These are phyloP conservation scores for Nothoprocta perdicaria DNA, from an alignment of 2,113 vertebrate species.

Conservation along the genomic window DNA sequence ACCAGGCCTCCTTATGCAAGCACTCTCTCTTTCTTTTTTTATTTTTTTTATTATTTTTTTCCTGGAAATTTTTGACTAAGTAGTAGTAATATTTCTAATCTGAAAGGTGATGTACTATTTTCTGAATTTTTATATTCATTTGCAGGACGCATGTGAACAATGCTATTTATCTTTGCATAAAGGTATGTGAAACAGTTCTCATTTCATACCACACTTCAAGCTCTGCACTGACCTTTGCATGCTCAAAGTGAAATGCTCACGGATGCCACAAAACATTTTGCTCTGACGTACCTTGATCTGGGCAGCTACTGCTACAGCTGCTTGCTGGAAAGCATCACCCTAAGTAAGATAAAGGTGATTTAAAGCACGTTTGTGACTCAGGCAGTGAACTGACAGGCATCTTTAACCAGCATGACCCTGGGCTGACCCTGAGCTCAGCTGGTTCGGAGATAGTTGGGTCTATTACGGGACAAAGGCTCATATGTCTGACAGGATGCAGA, in stretches of 20 bases:
- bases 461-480: slow-evolving; percentile 76
- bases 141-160: slow-evolving; percentile 49
- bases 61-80: slow-evolving; percentile 54
- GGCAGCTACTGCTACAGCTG: slow-evolving; percentile 44
- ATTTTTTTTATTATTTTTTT: not conserved
- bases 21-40: not conserved
- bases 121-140: slow-evolving; percentile 35
- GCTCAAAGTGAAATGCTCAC: slow-evolving; percentile 9
- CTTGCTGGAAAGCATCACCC: slow-evolving; percentile 74
- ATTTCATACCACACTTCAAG: slow-evolving; percentile 27
- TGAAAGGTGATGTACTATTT: slow-evolving; percentile 54
- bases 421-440: slow-evolving; percentile 82
- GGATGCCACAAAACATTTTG: not conserved
- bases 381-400: slow-evolving; percentile 80
- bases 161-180: slow-evolving; percentile 30
- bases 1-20: slow-evolving; percentile 64
- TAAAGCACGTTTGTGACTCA: slow-evolving; percentile 70
- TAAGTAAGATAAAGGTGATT: slow-evolving; percentile 78
- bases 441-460: slow-evolving; percentile 76
- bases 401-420: slow-evolving; percentile 82
- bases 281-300: slow-evolving; percentile 6
- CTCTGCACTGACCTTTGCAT: not conserved
- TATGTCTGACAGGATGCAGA: slow-evolving; percentile 75
- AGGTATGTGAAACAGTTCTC: slow-evolving; percentile 60
- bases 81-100: slow-evolving; percentile 67